Evolutionary conservation across 2,888 invertebrate species (phyloP), one percentile per base, ranked within the genome.

Genomic region (Acronicta psi): DNA sequence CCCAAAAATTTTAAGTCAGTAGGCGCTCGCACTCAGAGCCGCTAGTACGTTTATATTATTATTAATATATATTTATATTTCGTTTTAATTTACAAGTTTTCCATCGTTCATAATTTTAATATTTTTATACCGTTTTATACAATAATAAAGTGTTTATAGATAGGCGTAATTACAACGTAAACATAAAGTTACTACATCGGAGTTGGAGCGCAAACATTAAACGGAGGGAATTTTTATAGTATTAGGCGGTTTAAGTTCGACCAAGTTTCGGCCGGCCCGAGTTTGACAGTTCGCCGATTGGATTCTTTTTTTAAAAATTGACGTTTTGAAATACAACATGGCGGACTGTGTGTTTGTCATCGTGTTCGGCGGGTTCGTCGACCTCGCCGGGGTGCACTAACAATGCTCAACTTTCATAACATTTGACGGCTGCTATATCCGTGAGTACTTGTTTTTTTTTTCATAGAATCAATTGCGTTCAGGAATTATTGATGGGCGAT

Each of bases 1-100:
- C 94, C 94, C 93, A 94, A 94, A 94, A 94, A 94, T 94, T 94
- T 94, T 93, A 94, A 94, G 92, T 93, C 94, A 94, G 94, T 94
- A 93, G 94, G 93, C 94, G 93, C 94, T 93, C 93, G 92, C 86
- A 93, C 94, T 90, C 94, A 81, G 94, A 89, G 90, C 92, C 85
- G 92, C 92, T 90, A 88, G 91, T 88, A 94, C 94, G 94, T 89
- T 93, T 92, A 91, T 94, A 94, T 92, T 92, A 91, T 90, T 92
- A 93, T 91, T 93, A 92, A 91, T 93, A 94, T 94, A 93, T 93
- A 94, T 93, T 93, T 94, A 94, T 94, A 94, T 94, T 93, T 93
- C 93, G 93, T 93, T 94, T 93, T 92, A 85, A 93, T 94, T 93
- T 93, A 94, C 93, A 94, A 93, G 93, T 94, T 94, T 94, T 93